These are phyloP conservation scores for Dallia pectoralis DNA, from an alignment of 2,797 vertebrate genomes.

Conservation along the genomic window DNA sequence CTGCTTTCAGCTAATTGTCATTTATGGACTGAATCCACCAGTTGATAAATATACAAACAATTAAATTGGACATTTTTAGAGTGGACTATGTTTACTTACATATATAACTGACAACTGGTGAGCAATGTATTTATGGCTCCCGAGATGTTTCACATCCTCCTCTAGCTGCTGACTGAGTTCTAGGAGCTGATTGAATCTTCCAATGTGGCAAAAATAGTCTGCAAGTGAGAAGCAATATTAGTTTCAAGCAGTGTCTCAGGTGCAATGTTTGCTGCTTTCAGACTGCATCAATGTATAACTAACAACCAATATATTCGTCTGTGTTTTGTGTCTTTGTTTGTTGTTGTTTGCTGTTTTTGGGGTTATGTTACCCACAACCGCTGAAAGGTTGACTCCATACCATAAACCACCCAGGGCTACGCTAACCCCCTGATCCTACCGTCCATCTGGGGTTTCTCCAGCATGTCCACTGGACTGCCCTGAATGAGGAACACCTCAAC, in stretches of 20 bases:
- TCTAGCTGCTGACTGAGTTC: slow-evolving; percentile 82
- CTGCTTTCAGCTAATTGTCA: no score
- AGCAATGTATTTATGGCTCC: slow-evolving; percentile 83
- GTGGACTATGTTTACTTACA: slow-evolving; percentile 56
- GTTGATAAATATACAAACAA: neutral
- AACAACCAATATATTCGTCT: neutral
- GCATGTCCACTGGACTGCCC: slow-evolving; percentile 80
- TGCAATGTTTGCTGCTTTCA: neutral
- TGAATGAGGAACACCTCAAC: slow-evolving; percentile 85
- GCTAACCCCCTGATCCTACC: slow-evolving; percentile 60
- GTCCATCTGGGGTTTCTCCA: slow-evolving; percentile 78
- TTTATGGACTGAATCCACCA: no score
- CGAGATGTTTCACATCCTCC: slow-evolving; percentile 78
- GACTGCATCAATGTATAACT: neutral
- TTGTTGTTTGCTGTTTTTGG: no score
- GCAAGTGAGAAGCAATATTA: slow-evolving; percentile 33
- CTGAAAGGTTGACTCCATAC: neutral
- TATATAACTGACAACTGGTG: slow-evolving; percentile 84
- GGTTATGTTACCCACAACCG: no score
- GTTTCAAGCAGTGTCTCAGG: neutral
- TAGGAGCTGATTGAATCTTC: slow-evolving; percentile 80
- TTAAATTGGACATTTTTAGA: neutral
- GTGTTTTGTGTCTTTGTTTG: no score
- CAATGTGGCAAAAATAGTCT: slow-evolving; percentile 79
- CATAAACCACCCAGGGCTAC: neutral